A percentile compares a stretch with the other conserved stretches of the same genome.
Conservation (phyloP, 2,888 invertebrate genomes). For the Ochropacha duplaris region DNA sequence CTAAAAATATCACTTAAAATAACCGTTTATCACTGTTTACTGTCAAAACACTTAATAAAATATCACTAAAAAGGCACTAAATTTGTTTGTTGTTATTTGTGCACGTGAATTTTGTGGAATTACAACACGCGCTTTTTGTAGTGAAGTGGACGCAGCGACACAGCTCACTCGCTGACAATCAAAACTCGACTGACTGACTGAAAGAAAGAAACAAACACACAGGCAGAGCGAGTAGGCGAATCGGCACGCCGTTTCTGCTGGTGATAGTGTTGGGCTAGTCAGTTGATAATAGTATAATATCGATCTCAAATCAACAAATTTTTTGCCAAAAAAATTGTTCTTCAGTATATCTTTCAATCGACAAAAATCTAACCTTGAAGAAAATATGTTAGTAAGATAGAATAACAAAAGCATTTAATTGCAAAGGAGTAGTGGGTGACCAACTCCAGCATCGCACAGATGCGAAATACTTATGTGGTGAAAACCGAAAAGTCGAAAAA, state of each 20-base stretch:
- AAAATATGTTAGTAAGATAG: too few relatives aligned
- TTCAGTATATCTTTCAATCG: too few relatives aligned
- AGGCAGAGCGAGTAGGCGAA: conserved; percentile 44
- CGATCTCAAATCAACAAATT: conserved; percentile 19
- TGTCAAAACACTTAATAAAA: conserved; percentile 23
- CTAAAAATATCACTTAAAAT: conserved; percentile 44
- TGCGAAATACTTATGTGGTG: too few relatives aligned
- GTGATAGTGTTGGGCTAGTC: conserved; percentile 17
- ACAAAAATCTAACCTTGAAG: too few relatives aligned
- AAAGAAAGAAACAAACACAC: conserved; percentile 31
- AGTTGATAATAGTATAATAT: conserved; percentile 9
- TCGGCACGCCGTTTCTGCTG: conserved; percentile 23
- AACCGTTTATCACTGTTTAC: conserved; percentile 34
- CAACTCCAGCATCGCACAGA: too few relatives aligned
- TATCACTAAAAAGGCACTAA: conserved; percentile 18
- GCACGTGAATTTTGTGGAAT: conserved; percentile 38
- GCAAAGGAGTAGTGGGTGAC: too few relatives aligned
- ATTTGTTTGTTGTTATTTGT: conserved; percentile 22
- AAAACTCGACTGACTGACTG: conserved; percentile 57
- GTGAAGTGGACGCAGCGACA: conserved; percentile 24
- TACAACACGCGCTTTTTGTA: conserved; percentile 54
- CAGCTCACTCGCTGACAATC: conserved; percentile 24
- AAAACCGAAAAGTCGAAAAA: too few relatives aligned
- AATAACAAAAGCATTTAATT: too few relatives aligned
- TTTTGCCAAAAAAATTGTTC: too few relatives aligned